phyloP scores from a whole-genome alignment of 2,113 vertebrate genomes.

The Psephotus haematonotus region DNA sequence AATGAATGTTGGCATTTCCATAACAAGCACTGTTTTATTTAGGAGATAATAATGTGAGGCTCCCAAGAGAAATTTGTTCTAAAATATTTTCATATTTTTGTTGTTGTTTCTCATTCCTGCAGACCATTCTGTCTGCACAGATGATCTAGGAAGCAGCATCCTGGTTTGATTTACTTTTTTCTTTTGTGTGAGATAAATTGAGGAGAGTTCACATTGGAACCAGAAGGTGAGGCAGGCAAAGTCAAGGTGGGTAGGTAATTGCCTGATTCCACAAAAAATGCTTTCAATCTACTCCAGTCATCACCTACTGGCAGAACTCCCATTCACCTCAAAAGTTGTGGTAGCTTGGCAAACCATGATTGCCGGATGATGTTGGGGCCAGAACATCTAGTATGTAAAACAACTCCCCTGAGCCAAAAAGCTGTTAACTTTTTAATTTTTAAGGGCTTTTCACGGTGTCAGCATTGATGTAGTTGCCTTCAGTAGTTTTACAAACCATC shows the following conservation, averaged over 20 bases:
- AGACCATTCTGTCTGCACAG: fast-evolving
- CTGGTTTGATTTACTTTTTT: not conserved
- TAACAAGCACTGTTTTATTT: not conserved
- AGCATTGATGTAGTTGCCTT: not conserved
- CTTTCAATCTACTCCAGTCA: not conserved
- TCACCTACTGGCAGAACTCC: not conserved
- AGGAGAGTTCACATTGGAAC: not conserved
- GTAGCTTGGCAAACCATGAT: not conserved
- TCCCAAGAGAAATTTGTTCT: not conserved
- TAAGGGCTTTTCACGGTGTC: not conserved
- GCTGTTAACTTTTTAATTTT: not conserved
- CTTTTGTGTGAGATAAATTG: not conserved
- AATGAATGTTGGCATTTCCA: not conserved
- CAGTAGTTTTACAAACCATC: not conserved
- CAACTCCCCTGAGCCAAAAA: not conserved
- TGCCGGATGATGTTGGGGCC: not conserved
- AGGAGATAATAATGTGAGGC: not conserved
- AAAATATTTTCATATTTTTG: not conserved
- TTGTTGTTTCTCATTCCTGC: not conserved
- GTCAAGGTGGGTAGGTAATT: not conserved
- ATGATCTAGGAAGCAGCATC: not conserved
- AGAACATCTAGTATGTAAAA: not conserved
- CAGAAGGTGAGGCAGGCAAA: not conserved
- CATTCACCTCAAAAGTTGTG: not conserved
- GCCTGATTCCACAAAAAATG: not conserved